Evolutionary conservation across 2,888 invertebrate genomes (phyloP), one percentile per base, ranked within the genome.

Genomic region (Heliconius ismenius): DNA sequence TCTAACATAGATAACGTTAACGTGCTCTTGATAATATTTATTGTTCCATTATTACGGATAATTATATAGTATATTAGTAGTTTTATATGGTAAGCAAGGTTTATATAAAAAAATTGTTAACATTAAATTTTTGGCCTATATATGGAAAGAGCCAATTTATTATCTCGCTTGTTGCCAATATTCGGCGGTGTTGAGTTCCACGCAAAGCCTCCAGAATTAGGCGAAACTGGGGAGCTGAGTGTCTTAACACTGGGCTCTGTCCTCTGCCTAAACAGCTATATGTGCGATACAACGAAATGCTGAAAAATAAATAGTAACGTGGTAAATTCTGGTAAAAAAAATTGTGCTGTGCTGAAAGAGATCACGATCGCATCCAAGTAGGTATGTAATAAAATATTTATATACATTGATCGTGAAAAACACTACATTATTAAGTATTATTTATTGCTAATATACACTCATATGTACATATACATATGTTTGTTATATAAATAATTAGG

Each of bases 11-110:
- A 73, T 43, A 62, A 24, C 24, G 26, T 62, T 43, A 77, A 76
- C 76, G 65, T 80, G 62, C 72, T 77, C 73, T 73, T 75, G 63
- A 67, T 80, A 72, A 69, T 73, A 11, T 75, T 78, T 43, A 73
- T 80, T 76, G 15, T 81, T 39, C 58, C 67, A 13, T 70, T 79
- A 32, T 26, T 73, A 18, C 21, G 24, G 24, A 18, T 36, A 62
- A 69, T 69, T n/a, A 15, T 70, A 65, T 58, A 32, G 32, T 4
- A 26, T 68, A 11, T 63, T 63, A 62, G 15, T 26, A 60, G 9
- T 15, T 6, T 39, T 43, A 43, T 43, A 43, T 15, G 43, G 15
- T 43, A 43, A 43, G 43, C 43, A 43, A 15, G 15, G 4, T 24
- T 18, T 18, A 18, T 43, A 43, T 18, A 18, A 49, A 49, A 43